These are phyloP conservation scores for Onthophagus sagittarius DNA, from an alignment of 2,888 invertebrate species.

Conservation along the genomic window DNA sequence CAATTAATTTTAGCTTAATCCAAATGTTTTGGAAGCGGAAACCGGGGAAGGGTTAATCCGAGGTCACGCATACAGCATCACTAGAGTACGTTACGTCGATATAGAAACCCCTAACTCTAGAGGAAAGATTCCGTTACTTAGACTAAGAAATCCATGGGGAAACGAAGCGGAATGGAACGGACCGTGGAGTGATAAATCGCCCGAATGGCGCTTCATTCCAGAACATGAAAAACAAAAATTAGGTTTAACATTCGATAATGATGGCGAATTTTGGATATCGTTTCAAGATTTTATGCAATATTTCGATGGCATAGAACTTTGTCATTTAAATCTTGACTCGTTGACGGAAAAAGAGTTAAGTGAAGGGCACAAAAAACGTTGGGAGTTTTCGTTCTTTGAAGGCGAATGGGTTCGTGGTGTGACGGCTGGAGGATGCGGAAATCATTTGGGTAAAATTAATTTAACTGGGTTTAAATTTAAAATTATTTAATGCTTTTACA, in stretches of 20 bases:
- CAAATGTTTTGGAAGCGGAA: conserved; percentile 74
- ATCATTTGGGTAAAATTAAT: conserved; percentile 63
- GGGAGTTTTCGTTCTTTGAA: conserved; percentile 91
- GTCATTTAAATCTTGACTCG: conserved; percentile 93
- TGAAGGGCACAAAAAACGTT: conserved; percentile 72
- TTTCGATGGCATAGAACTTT: conserved; percentile 84
- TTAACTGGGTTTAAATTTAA: neutral
- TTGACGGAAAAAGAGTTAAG: conserved; percentile 68
- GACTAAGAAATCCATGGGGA: conserved; percentile 93
- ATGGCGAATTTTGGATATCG: conserved; percentile 98
- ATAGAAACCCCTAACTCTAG: conserved; percentile 71
- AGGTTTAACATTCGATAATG: conserved; percentile 84
- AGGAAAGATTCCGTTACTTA: conserved; percentile 77
- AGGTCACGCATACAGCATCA: conserved; percentile 93
- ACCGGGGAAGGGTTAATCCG: conserved; percentile 78
- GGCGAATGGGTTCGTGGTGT: conserved; percentile 91
- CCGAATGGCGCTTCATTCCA: conserved; percentile 88
- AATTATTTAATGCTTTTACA: conserved; percentile 39
- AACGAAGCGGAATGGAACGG: conserved; percentile 95
- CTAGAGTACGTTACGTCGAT: conserved; percentile 76
- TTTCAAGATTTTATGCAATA: conserved; percentile 83
- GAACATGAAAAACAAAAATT: conserved; percentile 80
- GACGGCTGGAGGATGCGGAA: conserved; percentile 95
- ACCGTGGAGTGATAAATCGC: conserved; percentile 90
- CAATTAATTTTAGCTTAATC: conserved; percentile 63